Evolutionary conservation across 2,113 vertebrate species (phyloP).

Genomic region (Chauna torquata): DNA sequence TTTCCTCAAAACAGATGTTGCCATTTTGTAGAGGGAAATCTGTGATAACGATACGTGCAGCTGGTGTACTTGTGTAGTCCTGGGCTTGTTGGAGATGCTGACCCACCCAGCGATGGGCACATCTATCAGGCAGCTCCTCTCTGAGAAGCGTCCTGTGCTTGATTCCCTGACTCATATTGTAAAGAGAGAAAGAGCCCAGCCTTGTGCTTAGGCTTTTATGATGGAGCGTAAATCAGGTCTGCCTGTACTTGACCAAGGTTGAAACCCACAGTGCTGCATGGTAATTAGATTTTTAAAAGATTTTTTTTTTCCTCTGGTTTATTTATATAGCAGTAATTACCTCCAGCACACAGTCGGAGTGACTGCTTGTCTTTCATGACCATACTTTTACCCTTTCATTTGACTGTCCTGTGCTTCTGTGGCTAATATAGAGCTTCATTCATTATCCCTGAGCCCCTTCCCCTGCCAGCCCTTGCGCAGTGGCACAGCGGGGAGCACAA

Average conservation of each 20-base stretch:
- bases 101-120: background rate
- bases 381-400: slow-evolving; percentile 57
- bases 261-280: slow-evolving; percentile 69
- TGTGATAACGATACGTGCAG: background rate
- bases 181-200: slow-evolving; percentile 11
- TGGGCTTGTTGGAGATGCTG: background rate
- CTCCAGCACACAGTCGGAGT: slow-evolving; percentile 60
- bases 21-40: background rate
- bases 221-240: slow-evolving; percentile 64
- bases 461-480: slow-evolving; percentile 47
- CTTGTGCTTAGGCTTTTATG: slow-evolving; percentile 57
- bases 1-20: background rate
- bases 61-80: background rate
- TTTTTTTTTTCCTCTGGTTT: slow-evolving; percentile 69
- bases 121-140: slow-evolving; percentile 17
- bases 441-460: slow-evolving; percentile 39
- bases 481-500: slow-evolving; percentile 42
- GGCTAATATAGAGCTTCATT: slow-evolving; percentile 58
- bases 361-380: slow-evolving; percentile 66
- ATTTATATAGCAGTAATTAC: slow-evolving; percentile 78
- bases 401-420: slow-evolving; percentile 64
- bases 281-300: slow-evolving; percentile 76
- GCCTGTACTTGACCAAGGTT: slow-evolving; percentile 74
- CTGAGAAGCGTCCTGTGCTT: background rate
- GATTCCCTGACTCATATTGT: slow-evolving; percentile 60